Evolutionary conservation across 2,113 vertebrate genomes (phyloP).

Genomic region (Xiphorhynchus elegans): DNA sequence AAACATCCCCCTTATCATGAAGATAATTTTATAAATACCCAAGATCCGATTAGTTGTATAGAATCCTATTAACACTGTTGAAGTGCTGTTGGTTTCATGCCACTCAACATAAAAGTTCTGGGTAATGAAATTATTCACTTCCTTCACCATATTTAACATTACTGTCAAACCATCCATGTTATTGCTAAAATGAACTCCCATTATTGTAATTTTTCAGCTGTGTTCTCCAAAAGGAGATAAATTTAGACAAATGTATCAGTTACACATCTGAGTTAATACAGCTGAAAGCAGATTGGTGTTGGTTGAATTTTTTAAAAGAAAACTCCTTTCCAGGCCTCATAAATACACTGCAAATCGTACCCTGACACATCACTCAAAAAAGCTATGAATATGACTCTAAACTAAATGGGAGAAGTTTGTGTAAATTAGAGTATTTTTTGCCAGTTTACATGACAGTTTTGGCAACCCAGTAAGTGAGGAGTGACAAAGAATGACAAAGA

Average conservation of each 20-base stretch:
- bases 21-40: background rate
- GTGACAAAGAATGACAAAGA: background rate
- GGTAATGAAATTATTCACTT: background rate
- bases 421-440: background rate
- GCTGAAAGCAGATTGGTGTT: background rate
- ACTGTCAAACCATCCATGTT: background rate
- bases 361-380: background rate
- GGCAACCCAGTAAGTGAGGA: background rate
- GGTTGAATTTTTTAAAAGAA: background rate
- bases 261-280: background rate
- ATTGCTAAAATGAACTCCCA: background rate
- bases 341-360: background rate
- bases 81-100: background rate
- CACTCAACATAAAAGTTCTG: background rate
- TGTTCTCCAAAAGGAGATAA: background rate
- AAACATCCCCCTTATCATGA: background rate
- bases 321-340: background rate
- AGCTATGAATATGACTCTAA: background rate
- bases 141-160: background rate
- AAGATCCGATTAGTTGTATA: background rate
- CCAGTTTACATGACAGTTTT: background rate
- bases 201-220: background rate
- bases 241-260: background rate
- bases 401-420: background rate
- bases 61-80: background rate